Evolutionary conservation across 2,888 invertebrate genomes (phyloP).

Genomic region (Gnatocerus cornutus): DNA sequence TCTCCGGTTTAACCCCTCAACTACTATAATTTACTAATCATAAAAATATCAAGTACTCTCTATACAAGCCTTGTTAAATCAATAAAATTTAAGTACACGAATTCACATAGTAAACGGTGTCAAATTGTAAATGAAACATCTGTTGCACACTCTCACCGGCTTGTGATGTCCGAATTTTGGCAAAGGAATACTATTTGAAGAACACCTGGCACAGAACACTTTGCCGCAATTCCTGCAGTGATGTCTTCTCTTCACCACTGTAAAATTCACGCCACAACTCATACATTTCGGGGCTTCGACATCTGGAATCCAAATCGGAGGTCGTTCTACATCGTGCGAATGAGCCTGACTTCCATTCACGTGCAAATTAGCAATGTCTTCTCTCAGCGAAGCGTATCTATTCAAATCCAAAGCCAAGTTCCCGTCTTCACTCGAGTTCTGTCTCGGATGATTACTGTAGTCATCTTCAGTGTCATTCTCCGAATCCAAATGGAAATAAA

Average conservation of each 20-base stretch:
- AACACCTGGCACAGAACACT: slow-evolving; percentile 96
- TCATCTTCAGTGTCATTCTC: slow-evolving; percentile 62
- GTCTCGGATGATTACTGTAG: slow-evolving; percentile 63
- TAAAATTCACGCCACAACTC: slow-evolving; percentile 94
- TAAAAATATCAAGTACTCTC: slow-evolving; percentile 53
- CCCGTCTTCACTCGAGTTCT: slow-evolving; percentile 51
- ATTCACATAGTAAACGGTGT: slow-evolving; percentile 75
- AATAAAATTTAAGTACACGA: slow-evolving; percentile 53
- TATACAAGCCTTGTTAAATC: slow-evolving; percentile 34
- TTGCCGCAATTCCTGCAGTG: slow-evolving; percentile 98
- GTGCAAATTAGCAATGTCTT: slow-evolving; percentile 59
- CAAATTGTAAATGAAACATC: slow-evolving; percentile 85
- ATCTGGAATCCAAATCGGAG: slow-evolving; percentile 97
- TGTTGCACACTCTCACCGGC: slow-evolving; percentile 95
- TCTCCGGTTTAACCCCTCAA: slow-evolving; percentile 7
- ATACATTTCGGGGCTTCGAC: slow-evolving; percentile 93
- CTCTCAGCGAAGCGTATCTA: slow-evolving; percentile 57
- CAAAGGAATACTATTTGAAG: slow-evolving; percentile 92
- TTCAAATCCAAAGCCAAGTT: slow-evolving; percentile 56
- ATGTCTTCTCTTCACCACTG: slow-evolving; percentile 94
- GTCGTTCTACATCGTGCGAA: slow-evolving; percentile 65
- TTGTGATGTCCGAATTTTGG: slow-evolving; percentile 94
- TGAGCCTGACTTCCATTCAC: slow-evolving; percentile 31
- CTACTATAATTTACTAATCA: slow-evolving; percentile 49
- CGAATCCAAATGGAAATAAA: slow-evolving; percentile 68